Conservation (phyloP, 2,888 invertebrate species). For the Zaprionus lineosus region DNA sequence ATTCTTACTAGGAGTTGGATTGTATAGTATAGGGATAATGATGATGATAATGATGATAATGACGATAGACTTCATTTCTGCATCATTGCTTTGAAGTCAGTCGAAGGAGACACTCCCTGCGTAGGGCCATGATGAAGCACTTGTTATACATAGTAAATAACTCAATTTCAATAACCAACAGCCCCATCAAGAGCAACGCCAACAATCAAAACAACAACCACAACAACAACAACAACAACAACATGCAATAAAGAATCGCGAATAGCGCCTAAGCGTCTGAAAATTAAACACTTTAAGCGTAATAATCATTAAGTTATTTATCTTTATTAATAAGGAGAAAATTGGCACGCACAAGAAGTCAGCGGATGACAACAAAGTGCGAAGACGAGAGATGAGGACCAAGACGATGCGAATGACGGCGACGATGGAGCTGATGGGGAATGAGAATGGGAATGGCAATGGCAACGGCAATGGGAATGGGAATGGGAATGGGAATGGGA, state of each 20-base stretch:
- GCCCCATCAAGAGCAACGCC: not conserved
- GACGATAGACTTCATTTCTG: too few relatives aligned
- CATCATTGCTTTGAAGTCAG: too few relatives aligned
- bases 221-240: not conserved
- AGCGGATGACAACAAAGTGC: slow-evolving; percentile 61
- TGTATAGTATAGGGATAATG: too few relatives aligned
- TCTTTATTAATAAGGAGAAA: slow-evolving; percentile 78
- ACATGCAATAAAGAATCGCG: slow-evolving; percentile 41
- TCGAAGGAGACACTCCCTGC: too few relatives aligned
- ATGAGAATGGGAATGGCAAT: slow-evolving; percentile 18
- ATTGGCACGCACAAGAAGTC: slow-evolving; percentile 74
- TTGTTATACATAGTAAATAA: slow-evolving; percentile 41
- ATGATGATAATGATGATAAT: too few relatives aligned
- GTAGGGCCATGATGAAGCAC: slow-evolving; percentile 20
- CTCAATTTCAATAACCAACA: slow-evolving; percentile 59
- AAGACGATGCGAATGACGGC: slow-evolving; percentile 3
- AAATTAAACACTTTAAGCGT: slow-evolving; percentile 76
- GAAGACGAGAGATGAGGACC: slow-evolving; percentile 26
- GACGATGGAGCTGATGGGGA: slow-evolving; percentile 8
- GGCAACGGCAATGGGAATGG: slow-evolving; percentile 15
- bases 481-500: slow-evolving; percentile 22
- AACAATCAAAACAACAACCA: not conserved
- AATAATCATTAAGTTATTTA: slow-evolving; percentile 78
- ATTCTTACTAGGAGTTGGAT: too few relatives aligned
- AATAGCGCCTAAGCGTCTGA: slow-evolving; percentile 57